Base-by-base conservation (phyloP, 2,113 vertebrate species). In the Colinus virginianus region DNA sequence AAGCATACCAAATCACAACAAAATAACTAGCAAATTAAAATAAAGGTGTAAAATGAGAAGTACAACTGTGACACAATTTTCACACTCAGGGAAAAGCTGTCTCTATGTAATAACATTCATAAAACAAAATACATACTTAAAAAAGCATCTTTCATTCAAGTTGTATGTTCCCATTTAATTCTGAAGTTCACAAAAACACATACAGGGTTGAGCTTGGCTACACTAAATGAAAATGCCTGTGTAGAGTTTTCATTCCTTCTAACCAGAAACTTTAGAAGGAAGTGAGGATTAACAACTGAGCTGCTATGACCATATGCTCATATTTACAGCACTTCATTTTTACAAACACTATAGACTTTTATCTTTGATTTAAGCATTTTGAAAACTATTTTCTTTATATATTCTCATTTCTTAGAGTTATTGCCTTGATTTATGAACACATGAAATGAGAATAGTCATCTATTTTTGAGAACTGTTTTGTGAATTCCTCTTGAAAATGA, bases 351-450 rank as follows among this genome's bases (percentile, higher is more conserved):
- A 13, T 9, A 76, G 13, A n/a, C 4, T 71, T 93, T 76, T 70
- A 14, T 28, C 16, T 63, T 90, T 59, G 67, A 11, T 68, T 9
- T 51, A 7, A 84, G 17, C 20, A 56, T n/a, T 48, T 22, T 43
- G 13, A 74, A 51, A 84, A 75, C 64, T 75, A n/a, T 86, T 94
- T 88, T 81, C 38, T n/a, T 78, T 64, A 64, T 11, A 84, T 62
- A 36, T 71, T 80, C 56, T 78, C 78, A 49, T 68, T 84, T 69
- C 36, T 88, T 77, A 53, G 8, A 13, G 26, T 46, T 88, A 46
- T 49, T 88, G 20, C 5, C 22, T 86, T 88, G 14, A 13, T 59
- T 93, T 76, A 72, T 1, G 1, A 87, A 76, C 21, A 76, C 12
- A 7, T 38, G 79, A 84, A 92, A 66, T 40, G 6, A 4, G 25